phyloP scores from a whole-genome alignment of 2,797 vertebrate genomes.

The Sorex maritimensis region DNA sequence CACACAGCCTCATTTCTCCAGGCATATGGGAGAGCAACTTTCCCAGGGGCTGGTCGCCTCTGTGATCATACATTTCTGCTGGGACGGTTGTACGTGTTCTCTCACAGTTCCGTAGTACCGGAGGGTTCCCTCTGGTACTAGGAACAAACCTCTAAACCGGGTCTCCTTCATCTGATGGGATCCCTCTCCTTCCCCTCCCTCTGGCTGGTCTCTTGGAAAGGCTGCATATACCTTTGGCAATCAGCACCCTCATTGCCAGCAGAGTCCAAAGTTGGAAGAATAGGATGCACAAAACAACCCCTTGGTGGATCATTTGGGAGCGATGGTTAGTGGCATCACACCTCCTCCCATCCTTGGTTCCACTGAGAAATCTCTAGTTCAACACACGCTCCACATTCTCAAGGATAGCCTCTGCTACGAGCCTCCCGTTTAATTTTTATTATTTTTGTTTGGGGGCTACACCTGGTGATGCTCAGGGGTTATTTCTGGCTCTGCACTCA shows the following conservation, averaged over 20 bases:
- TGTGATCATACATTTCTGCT: background rate
- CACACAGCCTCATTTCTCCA: too few species aligned
- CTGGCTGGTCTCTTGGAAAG: background rate
- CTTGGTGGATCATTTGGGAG: background rate
- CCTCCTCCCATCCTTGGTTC: background rate
- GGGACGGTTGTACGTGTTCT: rapidly evolving
- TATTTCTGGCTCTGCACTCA: too few species aligned
- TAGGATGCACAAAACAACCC: background rate
- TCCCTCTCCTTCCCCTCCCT: too few species aligned
- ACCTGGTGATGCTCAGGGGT: too few species aligned
- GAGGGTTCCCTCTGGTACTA: background rate
- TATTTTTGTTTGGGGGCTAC: too few species aligned
- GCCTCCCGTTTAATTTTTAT: background rate
- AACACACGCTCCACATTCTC: too few species aligned
- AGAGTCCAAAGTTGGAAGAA: background rate
- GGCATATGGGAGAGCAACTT: background rate
- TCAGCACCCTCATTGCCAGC: background rate
- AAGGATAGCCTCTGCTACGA: background rate
- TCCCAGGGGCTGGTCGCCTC: too few species aligned
- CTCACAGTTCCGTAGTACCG: too few species aligned
- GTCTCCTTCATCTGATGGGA: too few species aligned
- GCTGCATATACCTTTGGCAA: background rate
- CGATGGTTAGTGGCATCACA: background rate
- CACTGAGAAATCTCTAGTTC: background rate
- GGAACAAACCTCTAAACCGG: too few species aligned